Evolutionary conservation across 2,797 vertebrate species (phyloP), one percentile per base, ranked within the genome.

Genomic region (Eospalax fontanierii): DNA sequence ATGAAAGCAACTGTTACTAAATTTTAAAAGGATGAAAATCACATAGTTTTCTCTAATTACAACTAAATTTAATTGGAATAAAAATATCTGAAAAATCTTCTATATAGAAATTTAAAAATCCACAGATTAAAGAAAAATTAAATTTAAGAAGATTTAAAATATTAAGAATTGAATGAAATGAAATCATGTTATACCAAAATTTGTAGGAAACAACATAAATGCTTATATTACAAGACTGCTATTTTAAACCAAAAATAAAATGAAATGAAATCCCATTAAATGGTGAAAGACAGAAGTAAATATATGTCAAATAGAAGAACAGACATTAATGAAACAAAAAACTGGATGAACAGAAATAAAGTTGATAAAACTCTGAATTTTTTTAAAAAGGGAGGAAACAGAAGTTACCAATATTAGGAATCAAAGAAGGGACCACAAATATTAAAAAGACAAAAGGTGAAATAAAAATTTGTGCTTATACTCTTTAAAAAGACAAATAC

Each of bases 171-270:
- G 46, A 80, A 75, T 75, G 24, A 92, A 92, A 92, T 81, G 21
- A n/a, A 94, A 89, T 46, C n/a, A 90, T 8, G 63, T 43, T 21
- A 83, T 71, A 84, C 59, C 70, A 84, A 82, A 93, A 88, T 82
- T 57, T 78, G 65, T 88, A 43, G 24, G 33, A 78, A 91, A 68
- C 19, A 85, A 82, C 21, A 88, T 50, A 83, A 88, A 76, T 85
- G 26, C 11, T 33, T 82, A 65, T 30, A 91, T 68, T 74, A 59
- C 35, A 84, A 82, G 33, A 94, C 8, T 88, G 91, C 46, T 59
- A 81, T 85, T 81, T 95, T 79, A 92, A 94, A 30, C 71, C 73
- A 79, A 78, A 95, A 91, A 50, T 79, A 85, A 94, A 38, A 88
- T 54, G 2, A 92, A 90, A 61, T 68, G 73, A 87, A 92, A 68